phyloP scores from a whole-genome alignment of 1,140 invertebrate genomes.

The Trichonephila inaurata region DNA sequence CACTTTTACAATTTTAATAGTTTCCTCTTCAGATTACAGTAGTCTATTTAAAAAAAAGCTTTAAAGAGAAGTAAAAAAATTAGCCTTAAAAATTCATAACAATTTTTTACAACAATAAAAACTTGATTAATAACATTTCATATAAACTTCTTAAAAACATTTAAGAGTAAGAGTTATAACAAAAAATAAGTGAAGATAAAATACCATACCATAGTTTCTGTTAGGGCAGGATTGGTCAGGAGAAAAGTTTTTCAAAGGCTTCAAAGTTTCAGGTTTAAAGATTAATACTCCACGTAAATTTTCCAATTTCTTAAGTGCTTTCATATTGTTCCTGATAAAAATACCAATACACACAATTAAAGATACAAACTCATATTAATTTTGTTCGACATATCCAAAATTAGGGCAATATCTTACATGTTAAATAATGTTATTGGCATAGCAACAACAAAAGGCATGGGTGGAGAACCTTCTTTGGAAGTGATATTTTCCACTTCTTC shows the following conservation, averaged over 20 bases:
- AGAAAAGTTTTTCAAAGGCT: constrained; percentile 82
- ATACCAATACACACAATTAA: constrained; percentile 77
- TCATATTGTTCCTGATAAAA: constrained; percentile 82
- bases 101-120: no score
- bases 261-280: constrained; percentile 80
- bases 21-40: no score
- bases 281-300: constrained; percentile 83
- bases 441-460: constrained; percentile 81
- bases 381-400: not conserved
- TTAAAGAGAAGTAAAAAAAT: no score
- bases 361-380: not conserved
- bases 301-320: constrained; percentile 82
- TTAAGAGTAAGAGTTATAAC: not conserved
- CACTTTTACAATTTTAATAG: no score
- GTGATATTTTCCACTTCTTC: constrained; percentile 88
- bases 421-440: constrained; percentile 81
- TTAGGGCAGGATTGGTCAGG: constrained; percentile 93
- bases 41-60: no score
- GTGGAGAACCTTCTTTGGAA: constrained; percentile 82
- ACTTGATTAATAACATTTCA: not conserved
- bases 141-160: not conserved
- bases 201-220: constrained; percentile 85
- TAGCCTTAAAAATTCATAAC: no score
- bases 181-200: not conserved
- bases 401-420: constrained; percentile 78